Conservation (phyloP, 2,888 invertebrate species). For the Heliconius aoede region DNA sequence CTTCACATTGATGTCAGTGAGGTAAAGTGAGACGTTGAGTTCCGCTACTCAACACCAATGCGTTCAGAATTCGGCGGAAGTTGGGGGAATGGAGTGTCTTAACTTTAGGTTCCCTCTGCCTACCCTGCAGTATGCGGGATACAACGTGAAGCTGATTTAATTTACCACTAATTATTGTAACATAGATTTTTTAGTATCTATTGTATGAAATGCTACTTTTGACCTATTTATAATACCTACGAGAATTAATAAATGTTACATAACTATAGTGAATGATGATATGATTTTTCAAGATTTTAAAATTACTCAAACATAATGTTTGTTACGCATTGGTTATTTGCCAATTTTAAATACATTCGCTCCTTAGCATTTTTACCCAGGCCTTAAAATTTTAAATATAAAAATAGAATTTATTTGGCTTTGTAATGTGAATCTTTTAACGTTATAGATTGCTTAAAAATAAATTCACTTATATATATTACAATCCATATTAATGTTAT, state of each 20-base stretch:
- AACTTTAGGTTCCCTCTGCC: too few species aligned
- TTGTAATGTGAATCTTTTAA: slow-evolving; percentile 7
- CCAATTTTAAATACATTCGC: slow-evolving; percentile 53
- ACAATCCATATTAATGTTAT: not conserved
- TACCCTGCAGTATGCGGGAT: too few species aligned
- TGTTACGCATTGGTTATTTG: slow-evolving; percentile 59
- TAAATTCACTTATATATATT: not conserved
- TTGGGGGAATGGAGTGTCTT: too few species aligned
- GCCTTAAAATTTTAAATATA: not conserved
- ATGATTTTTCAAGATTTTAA: slow-evolving; percentile 23
- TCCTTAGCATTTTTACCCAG: not conserved
- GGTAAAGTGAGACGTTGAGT: too few species aligned
- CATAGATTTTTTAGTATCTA: slow-evolving; percentile 9
- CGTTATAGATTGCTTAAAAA: not conserved
- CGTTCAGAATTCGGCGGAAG: too few species aligned
- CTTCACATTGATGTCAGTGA: too few species aligned
- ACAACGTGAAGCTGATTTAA: too few species aligned
- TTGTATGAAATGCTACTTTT: slow-evolving; percentile 6
- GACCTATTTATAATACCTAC: slow-evolving; percentile 15
- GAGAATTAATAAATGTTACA: slow-evolving; percentile 8
- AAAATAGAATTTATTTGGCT: slow-evolving; percentile 6
- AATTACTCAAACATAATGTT: slow-evolving; percentile 11
- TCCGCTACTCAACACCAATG: too few species aligned
- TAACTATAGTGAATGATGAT: not conserved
- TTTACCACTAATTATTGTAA: too few species aligned